Evolutionary conservation across 2,888 invertebrate genomes (phyloP), one percentile per base, ranked within the genome.

Genomic region (Trissonchulus sp.): DNA sequence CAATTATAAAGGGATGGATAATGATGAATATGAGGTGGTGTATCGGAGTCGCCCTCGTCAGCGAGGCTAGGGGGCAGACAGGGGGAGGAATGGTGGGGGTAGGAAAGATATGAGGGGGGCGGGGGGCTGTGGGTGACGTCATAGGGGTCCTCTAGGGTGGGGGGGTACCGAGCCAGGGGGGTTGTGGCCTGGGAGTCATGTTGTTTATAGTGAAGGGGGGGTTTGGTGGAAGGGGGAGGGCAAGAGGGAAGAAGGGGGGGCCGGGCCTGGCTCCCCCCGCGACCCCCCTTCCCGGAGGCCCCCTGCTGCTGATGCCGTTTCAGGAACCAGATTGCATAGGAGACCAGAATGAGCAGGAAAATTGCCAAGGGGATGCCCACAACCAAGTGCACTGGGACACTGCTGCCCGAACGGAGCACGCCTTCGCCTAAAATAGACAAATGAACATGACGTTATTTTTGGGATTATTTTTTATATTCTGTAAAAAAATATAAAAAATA

Each of bases 381-480:
- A 3, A 76, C 68, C 3, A 77, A 30, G 60, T 76, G 77, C 62
- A 77, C 18, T n/a, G 77, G 76, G 31, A 77, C 33, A n/a, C n/a
- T n/a, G n/a, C n/a, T n/a, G n/a, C n/a, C n/a, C n/a, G n/a, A n/a
- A n/a, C n/a, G n/a, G n/a, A n/a, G n/a, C n/a, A n/a, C n/a, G n/a
- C n/a, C n/a, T n/a, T n/a, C 35, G 18, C 33, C n/a, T n/a, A n/a
- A n/a, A n/a, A n/a, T n/a, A n/a, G n/a, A n/a, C n/a, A n/a, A n/a
- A n/a, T n/a, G n/a, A n/a, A n/a, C n/a, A n/a, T n/a, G n/a, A n/a
- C n/a, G n/a, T n/a, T n/a, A n/a, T n/a, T n/a, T n/a, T n/a, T n/a
- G n/a, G n/a, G n/a, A n/a, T n/a, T n/a, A n/a, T n/a, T n/a, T n/a
- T n/a, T n/a, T n/a, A n/a, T n/a, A n/a, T n/a, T n/a, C n/a, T n/a